Base-by-base conservation (phyloP, 2,113 vertebrate genomes). In the Halichoeres trimaculatus region DNA sequence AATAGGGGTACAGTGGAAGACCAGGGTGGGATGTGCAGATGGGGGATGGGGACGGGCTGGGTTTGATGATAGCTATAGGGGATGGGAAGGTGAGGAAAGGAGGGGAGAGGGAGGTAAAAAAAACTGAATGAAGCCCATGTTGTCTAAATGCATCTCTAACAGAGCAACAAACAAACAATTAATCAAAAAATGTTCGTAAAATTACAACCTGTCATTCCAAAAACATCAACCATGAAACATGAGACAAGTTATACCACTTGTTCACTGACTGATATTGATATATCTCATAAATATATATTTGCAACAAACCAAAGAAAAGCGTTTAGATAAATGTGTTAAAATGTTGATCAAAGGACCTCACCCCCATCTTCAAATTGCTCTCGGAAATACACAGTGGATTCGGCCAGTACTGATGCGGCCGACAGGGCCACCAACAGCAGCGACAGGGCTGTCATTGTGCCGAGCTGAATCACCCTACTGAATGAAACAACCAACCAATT, bases 291-390 rank as follows among this genome's bases (percentile, higher is more conserved):
- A 10, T 17, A 11, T 2, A 5, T n/a, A 12, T 2, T n/a, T 23
- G 45, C 0, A 57, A 38, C 1, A 20, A 40, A 70, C 1, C 23
- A 19, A 10, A 40, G 2, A 12, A 50, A 34, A 16, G 34, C 4
- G 3, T 12, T 35, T 34, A 4, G 8, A 12, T 11, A 0, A 23
- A 12, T 0, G 23, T 30, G 8, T 10, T 5, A 12, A n/a, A 48
- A 45, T 57, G 59, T 1, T n/a, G 8, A 51, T 75, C 43, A 13
- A 69, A 80, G 19, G 26, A 58, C 35, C 93, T 96, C 93, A 95
- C 95, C 94, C 30, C 88, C 93, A 69, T 96, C 95, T 84, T 95
- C 93, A 85, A 95, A 96, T 75, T 94, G 93, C 75, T 97, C 95
- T 63, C 93, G 92, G 60, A 96, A 87, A 91, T 95, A 94, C 70